Base-by-base conservation (phyloP, 1,140 invertebrate species). In the Drosophila equinoxialis region DNA sequence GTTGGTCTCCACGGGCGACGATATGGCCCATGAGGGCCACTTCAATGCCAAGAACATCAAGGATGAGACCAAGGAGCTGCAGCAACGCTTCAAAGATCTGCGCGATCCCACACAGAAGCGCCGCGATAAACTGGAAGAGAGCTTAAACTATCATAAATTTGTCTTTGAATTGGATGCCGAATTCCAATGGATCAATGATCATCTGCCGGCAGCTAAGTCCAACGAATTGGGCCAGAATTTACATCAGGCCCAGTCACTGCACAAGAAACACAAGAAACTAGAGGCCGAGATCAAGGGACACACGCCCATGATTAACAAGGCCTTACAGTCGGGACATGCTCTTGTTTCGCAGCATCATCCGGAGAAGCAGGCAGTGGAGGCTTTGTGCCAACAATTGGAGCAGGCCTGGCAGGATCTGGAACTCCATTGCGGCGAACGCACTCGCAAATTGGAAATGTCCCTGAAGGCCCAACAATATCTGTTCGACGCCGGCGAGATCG, bases 141-240 rank as follows among this genome's bases (percentile, higher is more conserved):
- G 97, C 37, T 87, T 97, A 5, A 93, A 93, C 91, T 94, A 76
- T 87, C 98, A 99, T 91, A 98, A 99, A 92, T 98, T 99, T 93
- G 96, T 96, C 26, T 99, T 99, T 91, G 97, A 99, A 92, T 94
- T 98, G 39, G 97, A 98, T 67, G 96, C 96, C 0, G 98, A 99
- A 92, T 93, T 98, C 79, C 97, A 98, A 90, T 99, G 98, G 98
- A 98, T 99, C 63, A 95, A 96, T 39, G 98, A 99, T 92, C 96
- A 98, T 75, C 90, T 96, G 63, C 96, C 96, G 3, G 94, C 96
- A 4, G 97, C 97, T 1, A 94, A 95, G 0, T 97, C 97, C 1
- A 95, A 95, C 2, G 95, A 94, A 6, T 91, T 96, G 3, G 96
- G 96, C 1, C 94, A 96, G 61, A 98, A 97, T 92, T 93, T 99